Evolutionary conservation across 2,113 vertebrate species (phyloP).

Genomic region (Clarias magur): DNA sequence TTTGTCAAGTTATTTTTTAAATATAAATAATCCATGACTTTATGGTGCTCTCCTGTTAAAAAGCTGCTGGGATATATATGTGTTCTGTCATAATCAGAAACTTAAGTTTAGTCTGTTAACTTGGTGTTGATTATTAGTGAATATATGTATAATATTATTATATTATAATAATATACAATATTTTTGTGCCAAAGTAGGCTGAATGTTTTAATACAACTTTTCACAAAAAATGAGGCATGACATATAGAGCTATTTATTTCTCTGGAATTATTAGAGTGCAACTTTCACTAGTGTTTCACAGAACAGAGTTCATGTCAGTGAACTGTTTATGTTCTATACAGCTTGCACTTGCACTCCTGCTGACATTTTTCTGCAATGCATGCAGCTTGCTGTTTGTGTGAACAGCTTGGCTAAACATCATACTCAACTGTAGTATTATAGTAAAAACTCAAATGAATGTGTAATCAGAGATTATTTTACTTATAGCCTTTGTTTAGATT

Average conservation of each 20-base stretch:
- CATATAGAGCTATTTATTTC: not conserved
- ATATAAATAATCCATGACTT: not conserved
- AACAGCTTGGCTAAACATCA: not conserved
- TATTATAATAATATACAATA: too few species aligned
- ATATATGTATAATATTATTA: not conserved
- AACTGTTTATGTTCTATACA: not conserved
- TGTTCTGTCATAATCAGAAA: not conserved
- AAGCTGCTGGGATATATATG: not conserved
- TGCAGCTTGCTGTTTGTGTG: not conserved
- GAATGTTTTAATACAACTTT: not conserved
- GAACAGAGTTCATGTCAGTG: not conserved
- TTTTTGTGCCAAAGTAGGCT: too few species aligned
- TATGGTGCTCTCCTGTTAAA: not conserved
- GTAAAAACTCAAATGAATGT: too few species aligned
- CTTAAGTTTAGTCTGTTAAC: not conserved
- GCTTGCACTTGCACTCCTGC: not conserved
- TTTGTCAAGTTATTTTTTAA: not conserved
- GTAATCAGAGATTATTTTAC: not conserved
- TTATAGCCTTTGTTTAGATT: not conserved
- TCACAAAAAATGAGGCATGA: constrained; percentile 1
- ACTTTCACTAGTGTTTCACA: not conserved
- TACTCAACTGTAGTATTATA: not conserved
- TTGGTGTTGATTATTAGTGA: not conserved
- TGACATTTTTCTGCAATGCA: not conserved
- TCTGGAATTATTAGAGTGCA: not conserved